Evolutionary conservation across 2,797 vertebrate species (phyloP).

Genomic region (Graptemys geographica): DNA sequence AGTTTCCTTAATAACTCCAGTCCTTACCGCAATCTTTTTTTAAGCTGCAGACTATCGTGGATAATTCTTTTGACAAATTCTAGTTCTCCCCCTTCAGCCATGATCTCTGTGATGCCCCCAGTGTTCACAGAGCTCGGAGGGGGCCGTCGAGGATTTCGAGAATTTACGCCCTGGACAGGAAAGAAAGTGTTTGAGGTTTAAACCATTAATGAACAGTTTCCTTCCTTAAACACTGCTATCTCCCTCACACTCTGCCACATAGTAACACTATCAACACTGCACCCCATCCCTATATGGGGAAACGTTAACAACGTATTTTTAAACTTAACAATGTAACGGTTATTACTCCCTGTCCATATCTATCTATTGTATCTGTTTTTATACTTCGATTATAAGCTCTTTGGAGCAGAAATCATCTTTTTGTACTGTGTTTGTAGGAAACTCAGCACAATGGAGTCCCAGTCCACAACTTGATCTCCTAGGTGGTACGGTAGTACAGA

Average conservation of each 20-base stretch:
- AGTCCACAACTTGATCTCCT: no score
- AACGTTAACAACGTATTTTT: background rate
- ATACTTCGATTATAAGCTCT: background rate
- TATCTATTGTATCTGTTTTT: background rate
- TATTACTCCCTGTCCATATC: background rate
- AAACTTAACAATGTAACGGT: background rate
- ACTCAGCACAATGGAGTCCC: background rate
- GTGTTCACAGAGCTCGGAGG: constrained; percentile 99
- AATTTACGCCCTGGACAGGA: constrained; percentile 92
- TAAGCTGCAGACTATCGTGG: constrained; percentile 97
- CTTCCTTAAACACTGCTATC: background rate
- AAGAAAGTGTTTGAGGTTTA: background rate
- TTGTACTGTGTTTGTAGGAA: background rate
- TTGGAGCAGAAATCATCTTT: background rate
- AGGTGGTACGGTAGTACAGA: background rate
- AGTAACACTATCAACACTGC: background rate
- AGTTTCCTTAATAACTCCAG: background rate
- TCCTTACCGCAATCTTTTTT: constrained; percentile 90
- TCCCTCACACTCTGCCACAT: background rate
- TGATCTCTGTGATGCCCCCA: constrained; percentile 98
- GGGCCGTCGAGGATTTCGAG: constrained; percentile 93
- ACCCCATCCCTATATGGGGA: background rate
- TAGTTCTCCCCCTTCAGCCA: constrained; percentile 98
- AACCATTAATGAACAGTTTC: background rate
- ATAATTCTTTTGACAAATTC: constrained; percentile 99